phyloP scores from a whole-genome alignment of 2,888 invertebrate species.

The Drosophila borealis region DNA sequence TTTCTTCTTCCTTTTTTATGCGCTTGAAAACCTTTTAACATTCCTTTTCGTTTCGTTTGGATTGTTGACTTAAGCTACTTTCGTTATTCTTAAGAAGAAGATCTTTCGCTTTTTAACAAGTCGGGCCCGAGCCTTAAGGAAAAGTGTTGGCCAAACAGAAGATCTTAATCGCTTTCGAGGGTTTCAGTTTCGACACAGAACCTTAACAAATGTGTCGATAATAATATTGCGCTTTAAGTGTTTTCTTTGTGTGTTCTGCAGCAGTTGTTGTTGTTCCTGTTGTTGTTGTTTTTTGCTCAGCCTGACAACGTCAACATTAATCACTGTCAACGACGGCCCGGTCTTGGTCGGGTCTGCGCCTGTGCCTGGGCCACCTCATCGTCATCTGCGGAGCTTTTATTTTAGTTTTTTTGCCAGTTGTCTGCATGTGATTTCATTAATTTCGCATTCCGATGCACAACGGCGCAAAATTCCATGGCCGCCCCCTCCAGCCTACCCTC shows the following conservation, averaged over 20 bases:
- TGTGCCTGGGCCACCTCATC: conserved; percentile 76
- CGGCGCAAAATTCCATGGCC: conserved; percentile 71
- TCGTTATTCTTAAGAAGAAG: conserved; percentile 56
- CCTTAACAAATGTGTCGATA: conserved; percentile 49
- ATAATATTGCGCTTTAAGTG: conserved; percentile 55
- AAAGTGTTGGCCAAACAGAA: conserved; percentile 62
- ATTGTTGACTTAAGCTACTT: conserved; percentile 76
- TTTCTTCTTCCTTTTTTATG: conserved; percentile 29
- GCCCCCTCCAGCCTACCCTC: not conserved
- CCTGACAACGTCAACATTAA: conserved; percentile 68
- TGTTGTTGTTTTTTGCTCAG: conserved; percentile 6
- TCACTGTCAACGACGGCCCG: conserved; percentile 69
- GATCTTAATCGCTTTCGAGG: conserved; percentile 52
- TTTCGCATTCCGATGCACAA: conserved; percentile 79
- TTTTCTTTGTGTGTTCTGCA: conserved; percentile 32
- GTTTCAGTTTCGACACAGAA: conserved; percentile 12
- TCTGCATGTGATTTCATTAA: conserved; percentile 78
- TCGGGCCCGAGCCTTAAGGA: conserved; percentile 34
- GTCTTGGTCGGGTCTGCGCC: conserved; percentile 24
- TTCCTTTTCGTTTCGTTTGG: conserved; percentile 64
- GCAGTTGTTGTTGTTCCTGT: conserved; percentile 5
- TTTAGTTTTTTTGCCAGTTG: conserved; percentile 28
- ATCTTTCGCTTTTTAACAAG: conserved; percentile 69
- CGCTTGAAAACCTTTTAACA: conserved; percentile 72
- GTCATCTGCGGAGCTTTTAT: conserved; percentile 35